Base-by-base conservation (phyloP, 2,888 invertebrate genomes). In the Melangyna quadrimaculata region DNA sequence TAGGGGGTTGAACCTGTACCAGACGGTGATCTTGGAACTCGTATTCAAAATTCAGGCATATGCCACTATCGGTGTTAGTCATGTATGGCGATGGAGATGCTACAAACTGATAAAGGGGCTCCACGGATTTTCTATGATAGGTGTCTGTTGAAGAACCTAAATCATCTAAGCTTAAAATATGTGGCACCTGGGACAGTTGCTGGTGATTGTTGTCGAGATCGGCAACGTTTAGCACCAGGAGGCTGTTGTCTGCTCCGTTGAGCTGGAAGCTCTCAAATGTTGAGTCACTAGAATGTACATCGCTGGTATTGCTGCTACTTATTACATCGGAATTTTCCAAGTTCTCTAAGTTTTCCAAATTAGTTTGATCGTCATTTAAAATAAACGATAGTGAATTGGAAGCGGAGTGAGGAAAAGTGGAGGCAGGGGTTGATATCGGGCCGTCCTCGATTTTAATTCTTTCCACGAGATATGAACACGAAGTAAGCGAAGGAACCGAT, bases 11-110 rank as follows among this genome's bases (percentile, higher is more conserved):
- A 65, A 91, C 90, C 88, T 91, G 91, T 78, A 91, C 91, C 70
- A 91, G 88, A 84, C 91, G 90, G 80, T 91, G 91, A 88, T 91
- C 89, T 89, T 91, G 89, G 87, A 91, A 91, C 77, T 91, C 89
- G 81, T 91, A 91, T 88, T 91, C 91, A 84, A 91, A 89, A 73
- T 90, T 90, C 61, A 91, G 89, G 82, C 91, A 91, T 82, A 91
- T 90, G 55, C 90, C 89, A 80, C 87, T 88, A 59, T 88, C 88
- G 48, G 82, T 87, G 48, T 78, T 81, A 51, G 86, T 81, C 86
- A 78, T 86, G 29, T 78, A 86, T 19, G 80, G 14, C 43, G 73
- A 77, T 17, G 86, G 86, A 8, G 86, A 86, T 51, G 81, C 29
- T 24, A 86, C 73, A 10, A 86, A 86, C 63, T 86, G 81, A 65